Percentiles rank a stretch among this genome's conserved stretches.
Evolutionary conservation across 2,888 invertebrate species (phyloP).

Genomic region (Dolichomitus sp.): DNA sequence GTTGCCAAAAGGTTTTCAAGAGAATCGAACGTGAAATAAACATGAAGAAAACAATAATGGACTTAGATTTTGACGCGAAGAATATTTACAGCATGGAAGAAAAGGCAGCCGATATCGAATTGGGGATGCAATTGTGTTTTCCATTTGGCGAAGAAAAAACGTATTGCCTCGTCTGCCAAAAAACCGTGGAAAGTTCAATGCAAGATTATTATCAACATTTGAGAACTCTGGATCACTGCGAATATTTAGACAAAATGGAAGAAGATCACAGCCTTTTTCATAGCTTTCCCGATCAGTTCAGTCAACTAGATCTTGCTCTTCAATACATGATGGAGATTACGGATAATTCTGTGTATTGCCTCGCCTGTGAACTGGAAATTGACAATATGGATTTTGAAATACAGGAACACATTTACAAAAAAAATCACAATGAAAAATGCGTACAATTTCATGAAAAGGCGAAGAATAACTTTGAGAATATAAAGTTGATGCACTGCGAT

Average conservation of each 20-base stretch:
- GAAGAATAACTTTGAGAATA: slow-evolving; percentile 26
- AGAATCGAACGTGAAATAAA: not conserved
- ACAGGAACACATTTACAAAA: slow-evolving; percentile 23
- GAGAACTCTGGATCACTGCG: slow-evolving; percentile 68
- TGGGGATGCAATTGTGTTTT: slow-evolving; percentile 23
- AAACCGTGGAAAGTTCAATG: slow-evolving; percentile 60
- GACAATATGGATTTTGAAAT: slow-evolving; percentile 13
- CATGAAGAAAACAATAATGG: not conserved
- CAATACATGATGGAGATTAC: slow-evolving; percentile 71
- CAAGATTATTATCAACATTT: slow-evolving; percentile 73
- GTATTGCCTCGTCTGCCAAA: slow-evolving; percentile 75
- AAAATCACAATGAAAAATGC: slow-evolving; percentile 17
- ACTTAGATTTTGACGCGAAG: slow-evolving; percentile 4
- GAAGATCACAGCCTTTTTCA: slow-evolving; percentile 62
- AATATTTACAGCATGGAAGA: slow-evolving; percentile 60
- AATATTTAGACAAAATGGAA: slow-evolving; percentile 65
- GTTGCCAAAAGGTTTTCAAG: not conserved
- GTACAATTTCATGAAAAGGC: not conserved
- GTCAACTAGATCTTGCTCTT: slow-evolving; percentile 71
- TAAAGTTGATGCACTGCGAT: slow-evolving; percentile 27
- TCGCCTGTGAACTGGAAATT: slow-evolving; percentile 68
- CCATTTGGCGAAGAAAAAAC: slow-evolving; percentile 1
- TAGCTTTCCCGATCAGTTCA: slow-evolving; percentile 69
- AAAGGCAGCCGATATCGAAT: slow-evolving; percentile 16
- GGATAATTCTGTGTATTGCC: slow-evolving; percentile 68